phyloP scores from a whole-genome alignment of 2,797 vertebrate genomes.

The Ctenopoma multispine region DNA sequence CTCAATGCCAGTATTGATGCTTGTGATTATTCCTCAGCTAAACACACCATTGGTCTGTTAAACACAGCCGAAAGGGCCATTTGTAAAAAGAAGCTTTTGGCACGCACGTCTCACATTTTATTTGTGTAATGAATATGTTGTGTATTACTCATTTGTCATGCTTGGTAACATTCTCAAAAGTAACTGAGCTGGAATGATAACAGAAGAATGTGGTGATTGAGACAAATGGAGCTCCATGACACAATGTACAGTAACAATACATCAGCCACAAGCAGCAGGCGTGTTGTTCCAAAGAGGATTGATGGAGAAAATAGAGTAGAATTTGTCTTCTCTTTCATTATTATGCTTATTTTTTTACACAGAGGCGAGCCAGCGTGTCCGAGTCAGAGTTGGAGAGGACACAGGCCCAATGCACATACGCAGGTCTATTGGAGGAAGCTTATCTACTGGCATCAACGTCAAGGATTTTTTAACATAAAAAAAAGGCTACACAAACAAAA shows the following conservation, averaged over 20 bases:
- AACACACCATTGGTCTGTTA: constrained; percentile 61
- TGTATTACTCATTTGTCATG: constrained; percentile 58
- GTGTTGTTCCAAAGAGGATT: constrained; percentile 53
- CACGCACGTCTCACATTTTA: constrained; percentile 58
- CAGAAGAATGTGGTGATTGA: constrained; percentile 70
- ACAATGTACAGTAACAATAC: constrained; percentile 63
- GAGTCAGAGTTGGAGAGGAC: constrained; percentile 10
- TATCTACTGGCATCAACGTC: constrained; percentile 4
- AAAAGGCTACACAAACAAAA: constrained; percentile 17
- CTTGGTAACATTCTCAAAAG: constrained; percentile 67
- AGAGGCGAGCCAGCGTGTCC: constrained; percentile 23
- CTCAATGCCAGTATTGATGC: constrained; percentile 63
- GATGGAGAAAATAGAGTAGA: constrained; percentile 53
- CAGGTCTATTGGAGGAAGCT: too few species aligned
- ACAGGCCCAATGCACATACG: background rate
- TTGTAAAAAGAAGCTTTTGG: constrained; percentile 64
- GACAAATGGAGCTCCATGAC: constrained; percentile 68
- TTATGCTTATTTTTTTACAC: constrained; percentile 19
- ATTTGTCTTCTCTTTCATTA: constrained; percentile 48
- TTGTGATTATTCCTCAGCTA: constrained; percentile 68
- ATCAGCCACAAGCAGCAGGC: constrained; percentile 70
- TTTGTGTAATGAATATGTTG: constrained; percentile 70
- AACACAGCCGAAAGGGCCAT: constrained; percentile 60
- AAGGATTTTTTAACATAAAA: constrained; percentile 14
- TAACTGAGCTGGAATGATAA: constrained; percentile 73